Percentiles rank a stretch among this genome's conserved stretches.
Conservation (phyloP, 2,888 invertebrate genomes). For the Lochmaea crataegi region DNA sequence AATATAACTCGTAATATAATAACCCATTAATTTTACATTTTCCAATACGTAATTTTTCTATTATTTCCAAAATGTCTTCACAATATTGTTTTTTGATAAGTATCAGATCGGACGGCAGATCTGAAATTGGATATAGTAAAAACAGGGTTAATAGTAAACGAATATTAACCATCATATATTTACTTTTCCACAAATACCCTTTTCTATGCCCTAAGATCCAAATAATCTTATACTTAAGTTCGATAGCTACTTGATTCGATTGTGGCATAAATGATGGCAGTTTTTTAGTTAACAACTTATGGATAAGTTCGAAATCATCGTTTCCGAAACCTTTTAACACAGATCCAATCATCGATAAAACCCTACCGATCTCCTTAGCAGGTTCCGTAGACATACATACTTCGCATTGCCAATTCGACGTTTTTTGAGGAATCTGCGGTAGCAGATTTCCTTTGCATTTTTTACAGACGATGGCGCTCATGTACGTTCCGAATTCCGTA, state of each 20-base stretch:
- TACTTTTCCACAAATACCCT: conserved; percentile 72
- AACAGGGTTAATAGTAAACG: not conserved
- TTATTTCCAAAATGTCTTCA: conserved; percentile 69
- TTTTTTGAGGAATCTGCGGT: conserved; percentile 68
- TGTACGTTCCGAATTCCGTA: conserved; percentile 70
- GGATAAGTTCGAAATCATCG: conserved; percentile 68
- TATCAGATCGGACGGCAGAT: conserved; percentile 71
- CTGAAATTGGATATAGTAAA: conserved; percentile 62
- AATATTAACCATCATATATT: conserved; percentile 2
- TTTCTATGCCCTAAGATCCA: conserved; percentile 72
- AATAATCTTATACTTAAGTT: conserved; percentile 73
- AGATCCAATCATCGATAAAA: conserved; percentile 69
- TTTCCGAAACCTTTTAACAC: conserved; percentile 68
- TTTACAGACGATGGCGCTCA: conserved; percentile 59
- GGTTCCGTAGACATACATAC: conserved; percentile 65
- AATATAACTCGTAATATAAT: conserved; percentile 59
- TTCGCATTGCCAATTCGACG: conserved; percentile 72
- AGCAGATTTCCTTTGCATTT: conserved; percentile 69
- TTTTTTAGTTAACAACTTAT: conserved; percentile 69
- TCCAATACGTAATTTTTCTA: conserved; percentile 71
- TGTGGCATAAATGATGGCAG: conserved; percentile 69
- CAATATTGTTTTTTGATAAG: conserved; percentile 72
- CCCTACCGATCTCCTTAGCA: conserved; percentile 66
- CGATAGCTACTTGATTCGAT: conserved; percentile 72
- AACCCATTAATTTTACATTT: conserved; percentile 60